Evolutionary conservation across 1,140 invertebrate species (phyloP), one percentile per base, ranked within the genome.

Genomic region (Sinonovacula constricta): DNA sequence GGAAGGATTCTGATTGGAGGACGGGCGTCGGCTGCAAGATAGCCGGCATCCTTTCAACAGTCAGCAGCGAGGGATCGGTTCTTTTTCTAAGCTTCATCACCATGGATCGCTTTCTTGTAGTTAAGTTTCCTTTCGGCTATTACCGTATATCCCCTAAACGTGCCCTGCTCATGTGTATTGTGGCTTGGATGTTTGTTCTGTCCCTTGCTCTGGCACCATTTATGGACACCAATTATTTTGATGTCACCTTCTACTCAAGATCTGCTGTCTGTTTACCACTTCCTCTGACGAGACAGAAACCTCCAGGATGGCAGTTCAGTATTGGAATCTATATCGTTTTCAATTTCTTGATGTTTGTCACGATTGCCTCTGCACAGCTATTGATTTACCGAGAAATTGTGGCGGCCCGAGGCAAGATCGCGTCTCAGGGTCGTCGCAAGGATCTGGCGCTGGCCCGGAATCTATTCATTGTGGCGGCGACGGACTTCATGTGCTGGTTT

Each of bases 401-500:
- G n/a, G n/a, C n/a, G n/a, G n/a, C n/a, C n/a, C n/a, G n/a, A n/a
- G n/a, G n/a, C n/a, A n/a, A n/a, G n/a, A n/a, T n/a, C n/a, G n/a
- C n/a, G n/a, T n/a, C n/a, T n/a, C n/a, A n/a, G n/a, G n/a, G n/a
- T n/a, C n/a, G n/a, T n/a, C n/a, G n/a, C n/a, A n/a, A n/a, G n/a
- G 82, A 80, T 24, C 26, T 80, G 33, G 45, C 12, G 22, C 57
- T 84, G 18, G 78, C 82, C 5, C 60, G 63, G 36, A 69, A 54
- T 14, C 57, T 79, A 24, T 51, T 60, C 0, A 51, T 82, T 0
- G 62, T 84, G n/a, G 81, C 70, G 2, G 22, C 80, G 2, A 75
- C 81, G 12, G 79, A 84, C 30, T 82, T 84, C 45, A n/a, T 82
- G 7, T 84, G 83, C 57, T 82, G 83, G 83, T 82, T 82, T 56